phyloP scores from a whole-genome alignment of 2,888 invertebrate genomes.

The Polydrusus tereticollis region DNA sequence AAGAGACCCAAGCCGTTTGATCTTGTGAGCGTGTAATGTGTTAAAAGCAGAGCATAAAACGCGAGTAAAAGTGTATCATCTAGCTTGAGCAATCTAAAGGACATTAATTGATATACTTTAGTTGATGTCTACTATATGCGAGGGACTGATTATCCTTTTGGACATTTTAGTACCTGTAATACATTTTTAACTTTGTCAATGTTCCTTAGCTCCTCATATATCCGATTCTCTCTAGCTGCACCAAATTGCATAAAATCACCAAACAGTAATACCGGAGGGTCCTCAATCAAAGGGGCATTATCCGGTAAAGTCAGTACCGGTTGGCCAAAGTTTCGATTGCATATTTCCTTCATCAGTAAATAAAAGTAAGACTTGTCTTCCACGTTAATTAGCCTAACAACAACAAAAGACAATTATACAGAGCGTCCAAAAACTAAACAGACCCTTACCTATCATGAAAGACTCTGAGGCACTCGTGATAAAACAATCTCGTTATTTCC shows the following conservation, averaged over 20 bases:
- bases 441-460: constrained; percentile 78
- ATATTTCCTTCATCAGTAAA: constrained; percentile 77
- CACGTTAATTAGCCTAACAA: constrained; percentile 81
- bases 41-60: no score
- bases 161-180: constrained; percentile 76
- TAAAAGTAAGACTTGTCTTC: constrained; percentile 88
- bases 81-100: no score
- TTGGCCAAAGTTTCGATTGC: constrained; percentile 73
- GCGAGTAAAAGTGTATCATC: no score
- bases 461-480: constrained; percentile 91
- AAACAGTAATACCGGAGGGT: constrained; percentile 77
- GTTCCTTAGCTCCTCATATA: constrained; percentile 88
- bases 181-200: constrained; percentile 77
- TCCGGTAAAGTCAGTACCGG: constrained; percentile 74
- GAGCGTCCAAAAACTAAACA: background rate
- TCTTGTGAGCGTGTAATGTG: no score
- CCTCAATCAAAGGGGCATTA: constrained; percentile 69
- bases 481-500: constrained; percentile 84
- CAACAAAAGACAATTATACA: no score
- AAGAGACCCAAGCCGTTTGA: no score
- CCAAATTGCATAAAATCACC: constrained; percentile 89
- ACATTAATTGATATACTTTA: no score
- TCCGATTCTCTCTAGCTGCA: constrained; percentile 77
- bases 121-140: no score
- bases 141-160: no score